phyloP scores from a whole-genome alignment of 2,797 vertebrate genomes.

The Gallinago solitaria region DNA sequence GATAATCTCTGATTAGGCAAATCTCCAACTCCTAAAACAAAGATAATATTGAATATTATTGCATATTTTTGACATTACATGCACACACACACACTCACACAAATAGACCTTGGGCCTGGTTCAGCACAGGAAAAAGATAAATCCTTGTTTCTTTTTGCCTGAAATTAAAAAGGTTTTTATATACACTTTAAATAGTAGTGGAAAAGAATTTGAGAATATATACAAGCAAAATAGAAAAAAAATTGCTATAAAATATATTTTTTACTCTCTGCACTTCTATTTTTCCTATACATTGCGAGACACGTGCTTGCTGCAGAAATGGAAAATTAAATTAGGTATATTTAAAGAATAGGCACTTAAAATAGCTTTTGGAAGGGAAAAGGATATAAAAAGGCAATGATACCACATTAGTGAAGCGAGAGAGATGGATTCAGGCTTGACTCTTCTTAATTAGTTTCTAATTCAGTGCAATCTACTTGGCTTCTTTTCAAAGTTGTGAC shows the following conservation, averaged over 20 bases:
- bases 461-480: not conserved
- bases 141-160: not conserved
- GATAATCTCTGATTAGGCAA: not conserved
- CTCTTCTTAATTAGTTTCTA: not conserved
- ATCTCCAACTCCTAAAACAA: not conserved
- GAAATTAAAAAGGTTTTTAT: not conserved
- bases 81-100: not conserved
- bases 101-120: not conserved
- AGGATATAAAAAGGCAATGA: not conserved
- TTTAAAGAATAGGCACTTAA: not conserved
- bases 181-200: not conserved
- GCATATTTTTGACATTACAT: not conserved
- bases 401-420: not conserved
- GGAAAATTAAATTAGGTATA: not conserved
- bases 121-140: not conserved
- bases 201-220: not conserved
- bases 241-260: not conserved
- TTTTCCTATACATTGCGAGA: not conserved
- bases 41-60: rapidly evolving
- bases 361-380: not conserved
- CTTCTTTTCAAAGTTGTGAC: not conserved
- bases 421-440: not conserved
- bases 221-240: not conserved
- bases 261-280: not conserved
- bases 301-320: not conserved